A percentile compares a stretch with the other conserved stretches of the same genome.
Conservation (phyloP, 2,888 invertebrate species). For the Scaptomyza flava region DNA sequence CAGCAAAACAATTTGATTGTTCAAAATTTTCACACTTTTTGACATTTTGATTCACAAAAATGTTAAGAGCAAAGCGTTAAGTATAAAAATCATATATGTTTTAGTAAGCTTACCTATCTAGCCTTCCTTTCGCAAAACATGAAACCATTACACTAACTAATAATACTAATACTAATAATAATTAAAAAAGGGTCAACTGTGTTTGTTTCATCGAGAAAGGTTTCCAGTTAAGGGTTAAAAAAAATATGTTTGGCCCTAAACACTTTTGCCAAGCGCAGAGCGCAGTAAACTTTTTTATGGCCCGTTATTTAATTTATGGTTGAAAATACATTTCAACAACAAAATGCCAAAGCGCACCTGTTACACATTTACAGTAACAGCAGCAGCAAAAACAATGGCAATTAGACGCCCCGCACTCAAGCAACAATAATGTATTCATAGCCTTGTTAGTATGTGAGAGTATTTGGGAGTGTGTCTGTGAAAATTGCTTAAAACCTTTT, state of each 20-base stretch:
- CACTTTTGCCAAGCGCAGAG: conserved; percentile 58
- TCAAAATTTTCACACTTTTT: too few relatives aligned
- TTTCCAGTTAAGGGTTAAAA: neutral
- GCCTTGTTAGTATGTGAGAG: conserved; percentile 10
- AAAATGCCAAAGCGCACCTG: conserved; percentile 65
- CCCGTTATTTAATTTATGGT: conserved; percentile 77
- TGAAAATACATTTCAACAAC: conserved; percentile 68
- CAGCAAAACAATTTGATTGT: too few relatives aligned
- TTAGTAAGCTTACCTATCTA: too few relatives aligned
- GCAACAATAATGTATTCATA: conserved; percentile 67
- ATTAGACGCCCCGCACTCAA: conserved; percentile 55
- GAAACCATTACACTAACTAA: neutral
- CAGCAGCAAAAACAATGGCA: conserved; percentile 29
- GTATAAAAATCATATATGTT: too few relatives aligned
- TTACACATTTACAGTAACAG: conserved; percentile 52
- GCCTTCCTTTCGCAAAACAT: too few relatives aligned
- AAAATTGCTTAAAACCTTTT: conserved; percentile 58
- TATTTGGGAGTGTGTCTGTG: conserved; percentile 9
- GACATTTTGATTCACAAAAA: too few relatives aligned
- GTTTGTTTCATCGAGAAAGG: neutral
- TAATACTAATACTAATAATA: too few relatives aligned
- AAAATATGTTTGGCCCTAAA: conserved; percentile 44
- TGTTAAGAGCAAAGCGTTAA: too few relatives aligned
- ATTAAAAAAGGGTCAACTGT: neutral
- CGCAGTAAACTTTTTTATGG: conserved; percentile 73